phyloP scores from a whole-genome alignment of 2,888 invertebrate genomes.

The Archips crataeganus region DNA sequence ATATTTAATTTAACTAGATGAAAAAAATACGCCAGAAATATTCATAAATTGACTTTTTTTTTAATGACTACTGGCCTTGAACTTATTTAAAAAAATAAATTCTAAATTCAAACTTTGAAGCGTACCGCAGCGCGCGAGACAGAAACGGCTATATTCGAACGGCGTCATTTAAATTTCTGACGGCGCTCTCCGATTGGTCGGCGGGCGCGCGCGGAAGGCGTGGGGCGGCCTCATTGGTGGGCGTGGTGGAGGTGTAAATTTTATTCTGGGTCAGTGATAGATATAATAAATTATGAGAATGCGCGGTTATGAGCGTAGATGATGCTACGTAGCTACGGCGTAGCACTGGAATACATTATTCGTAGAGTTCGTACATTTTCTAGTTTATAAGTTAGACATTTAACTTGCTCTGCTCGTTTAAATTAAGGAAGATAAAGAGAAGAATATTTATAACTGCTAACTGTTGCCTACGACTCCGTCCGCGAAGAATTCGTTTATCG shows the following conservation, averaged over 20 bases:
- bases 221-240: constrained; percentile 71
- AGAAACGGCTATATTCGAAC: constrained; percentile 69
- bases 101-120: constrained; percentile 26
- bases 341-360: constrained; percentile 52
- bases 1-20: too few species aligned
- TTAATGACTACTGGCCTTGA: background rate
- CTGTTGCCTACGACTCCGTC: too few species aligned
- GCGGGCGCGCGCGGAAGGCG: constrained; percentile 70
- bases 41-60: too few species aligned
- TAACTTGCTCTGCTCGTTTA: constrained; percentile 1
- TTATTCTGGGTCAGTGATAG: constrained; percentile 62
- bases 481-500: too few species aligned
- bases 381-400: constrained; percentile 20
- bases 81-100: constrained; percentile 40
- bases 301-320: constrained; percentile 46
- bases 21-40: too few species aligned
- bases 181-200: constrained; percentile 77
- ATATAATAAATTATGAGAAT: constrained; percentile 45
- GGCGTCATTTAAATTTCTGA: constrained; percentile 56
- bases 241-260: constrained; percentile 75
- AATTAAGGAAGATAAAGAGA: background rate
- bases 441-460: background rate
- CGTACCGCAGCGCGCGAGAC: constrained; percentile 54
- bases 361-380: constrained; percentile 8
- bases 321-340: constrained; percentile 71